Conservation (phyloP, 2,113 vertebrate species). For the Callithrix jacchus region DNA sequence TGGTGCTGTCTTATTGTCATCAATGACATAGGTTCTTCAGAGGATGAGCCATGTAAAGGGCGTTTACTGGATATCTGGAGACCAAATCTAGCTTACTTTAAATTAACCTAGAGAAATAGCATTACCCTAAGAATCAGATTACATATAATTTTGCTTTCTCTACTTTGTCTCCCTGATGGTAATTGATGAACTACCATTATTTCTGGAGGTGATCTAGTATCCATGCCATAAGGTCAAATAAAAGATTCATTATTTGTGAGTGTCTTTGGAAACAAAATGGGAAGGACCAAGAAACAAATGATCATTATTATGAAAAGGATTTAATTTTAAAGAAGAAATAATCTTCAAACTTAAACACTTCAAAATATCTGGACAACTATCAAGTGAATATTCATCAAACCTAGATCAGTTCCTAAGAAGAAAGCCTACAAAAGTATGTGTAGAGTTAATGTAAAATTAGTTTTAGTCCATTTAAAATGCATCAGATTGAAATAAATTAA, state of each 20-base stretch:
- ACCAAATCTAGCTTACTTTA: slow-evolving; percentile 59
- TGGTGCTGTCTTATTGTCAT: slow-evolving; percentile 51
- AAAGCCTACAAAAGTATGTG: not conserved
- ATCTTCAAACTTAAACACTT: slow-evolving; percentile 17
- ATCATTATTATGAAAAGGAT: slow-evolving; percentile 23
- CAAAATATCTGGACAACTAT: not conserved
- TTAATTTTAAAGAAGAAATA: slow-evolving; percentile 46
- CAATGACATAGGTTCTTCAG: slow-evolving; percentile 49
- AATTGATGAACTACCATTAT: slow-evolving; percentile 54
- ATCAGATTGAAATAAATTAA: slow-evolving; percentile 61
- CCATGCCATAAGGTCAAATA: not conserved
- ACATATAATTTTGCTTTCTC: slow-evolving; percentile 66
- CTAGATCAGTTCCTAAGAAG: slow-evolving; percentile 23
- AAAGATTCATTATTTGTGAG: slow-evolving; percentile 46
- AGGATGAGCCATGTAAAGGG: slow-evolving; percentile 52
- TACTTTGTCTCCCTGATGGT: slow-evolving; percentile 66
- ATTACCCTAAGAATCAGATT: slow-evolving; percentile 58
- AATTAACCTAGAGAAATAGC: slow-evolving; percentile 51
- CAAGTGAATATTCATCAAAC: slow-evolving; percentile 30
- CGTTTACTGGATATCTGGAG: slow-evolving; percentile 56
- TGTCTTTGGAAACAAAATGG: slow-evolving; percentile 40
- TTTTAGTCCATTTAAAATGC: slow-evolving; percentile 44
- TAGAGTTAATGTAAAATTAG: slow-evolving; percentile 58
- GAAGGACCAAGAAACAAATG: slow-evolving; percentile 27
- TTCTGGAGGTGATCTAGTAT: slow-evolving; percentile 48